Conservation (phyloP, 2,113 vertebrate genomes). For the Climacteris rufus region DNA sequence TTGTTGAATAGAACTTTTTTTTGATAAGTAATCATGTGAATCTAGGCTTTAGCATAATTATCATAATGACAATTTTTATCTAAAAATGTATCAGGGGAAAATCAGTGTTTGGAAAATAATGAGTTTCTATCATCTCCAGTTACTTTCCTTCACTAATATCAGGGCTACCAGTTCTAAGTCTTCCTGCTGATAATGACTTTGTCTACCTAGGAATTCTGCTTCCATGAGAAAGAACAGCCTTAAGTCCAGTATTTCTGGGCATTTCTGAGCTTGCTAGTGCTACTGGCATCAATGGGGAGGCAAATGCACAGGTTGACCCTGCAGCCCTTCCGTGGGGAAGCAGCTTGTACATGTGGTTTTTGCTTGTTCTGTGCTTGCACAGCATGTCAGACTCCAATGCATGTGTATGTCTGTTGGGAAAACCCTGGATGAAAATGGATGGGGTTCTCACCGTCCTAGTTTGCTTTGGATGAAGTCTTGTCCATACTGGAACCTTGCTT, state of each 20-base stretch:
- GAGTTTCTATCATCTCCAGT: background rate
- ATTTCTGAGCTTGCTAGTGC: background rate
- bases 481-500: background rate
- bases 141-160: background rate
- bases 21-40: background rate
- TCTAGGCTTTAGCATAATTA: background rate
- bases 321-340: background rate
- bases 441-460: background rate
- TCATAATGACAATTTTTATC: background rate
- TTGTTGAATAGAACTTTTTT: background rate
- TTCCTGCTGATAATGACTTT: background rate
- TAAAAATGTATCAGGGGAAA: background rate
- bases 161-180: background rate
- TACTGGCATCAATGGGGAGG: background rate
- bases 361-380: background rate
- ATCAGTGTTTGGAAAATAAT: background rate
- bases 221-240: background rate
- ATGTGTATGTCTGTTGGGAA: background rate
- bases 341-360: fast-evolving
- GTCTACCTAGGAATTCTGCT: background rate
- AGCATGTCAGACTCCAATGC: fast-evolving
- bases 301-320: background rate
- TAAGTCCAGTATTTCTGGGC: background rate
- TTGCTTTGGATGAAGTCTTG: background rate
- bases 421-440: background rate